These are phyloP conservation scores for Iguana delicatissima DNA, from an alignment of 2,797 vertebrate genomes.

Conservation along the genomic window DNA sequence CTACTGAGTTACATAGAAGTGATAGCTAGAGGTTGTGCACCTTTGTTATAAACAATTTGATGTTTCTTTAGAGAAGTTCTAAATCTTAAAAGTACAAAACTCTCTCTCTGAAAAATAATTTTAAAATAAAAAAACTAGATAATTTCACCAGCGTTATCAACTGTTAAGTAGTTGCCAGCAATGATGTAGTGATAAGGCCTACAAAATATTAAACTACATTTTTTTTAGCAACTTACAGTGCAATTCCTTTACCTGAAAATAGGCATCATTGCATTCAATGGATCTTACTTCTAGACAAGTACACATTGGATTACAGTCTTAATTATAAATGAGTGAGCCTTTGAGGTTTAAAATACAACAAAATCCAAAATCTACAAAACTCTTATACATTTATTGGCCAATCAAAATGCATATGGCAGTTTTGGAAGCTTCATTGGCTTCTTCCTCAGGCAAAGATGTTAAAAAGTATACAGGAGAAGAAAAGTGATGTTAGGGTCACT, in stretches of 20 bases:
- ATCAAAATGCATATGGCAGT: too few species aligned
- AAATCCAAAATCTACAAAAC: too few species aligned
- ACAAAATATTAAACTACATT: neutral
- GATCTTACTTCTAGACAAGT: neutral
- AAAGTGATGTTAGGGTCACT: too few species aligned
- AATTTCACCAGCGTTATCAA: neutral
- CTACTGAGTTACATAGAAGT: neutral
- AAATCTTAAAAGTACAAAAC: too few species aligned
- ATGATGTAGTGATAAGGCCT: neutral
- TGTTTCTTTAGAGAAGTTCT: neutral
- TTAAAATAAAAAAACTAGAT: neutral
- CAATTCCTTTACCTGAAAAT: neutral
- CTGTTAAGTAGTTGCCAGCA: neutral
- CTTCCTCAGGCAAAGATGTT: too few species aligned
- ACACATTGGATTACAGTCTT: neutral
- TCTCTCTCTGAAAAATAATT: too few species aligned
- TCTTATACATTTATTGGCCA: too few species aligned
- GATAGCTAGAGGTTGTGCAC: neutral
- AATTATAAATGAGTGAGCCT: neutral
- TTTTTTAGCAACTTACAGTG: neutral
- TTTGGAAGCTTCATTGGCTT: too few species aligned
- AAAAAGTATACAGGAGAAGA: too few species aligned
- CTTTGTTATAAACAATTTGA: neutral
- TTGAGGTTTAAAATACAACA: too few species aligned
- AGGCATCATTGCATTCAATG: neutral